Base-by-base conservation (phyloP, 53 echinoderm and acorn worm species). In the Holothuria leucospilota region DNA sequence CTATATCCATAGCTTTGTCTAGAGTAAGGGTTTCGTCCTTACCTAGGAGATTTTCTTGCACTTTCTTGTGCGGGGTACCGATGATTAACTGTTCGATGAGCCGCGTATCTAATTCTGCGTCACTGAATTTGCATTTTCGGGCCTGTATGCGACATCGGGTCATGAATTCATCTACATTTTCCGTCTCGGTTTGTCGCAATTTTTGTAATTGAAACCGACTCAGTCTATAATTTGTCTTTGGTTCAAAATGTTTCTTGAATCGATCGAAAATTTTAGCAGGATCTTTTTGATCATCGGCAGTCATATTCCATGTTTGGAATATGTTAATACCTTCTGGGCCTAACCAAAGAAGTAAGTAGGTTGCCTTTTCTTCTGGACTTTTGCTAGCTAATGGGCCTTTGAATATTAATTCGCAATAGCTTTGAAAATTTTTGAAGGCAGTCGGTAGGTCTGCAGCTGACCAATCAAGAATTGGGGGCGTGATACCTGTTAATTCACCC, bases 401-500 rank as follows among this genome's bases (percentile, higher is more conserved):
- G 51, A 90, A n/a, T n/a, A n/a, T n/a, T n/a, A n/a, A n/a, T n/a
- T n/a, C n/a, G n/a, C n/a, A n/a, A n/a, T n/a, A n/a, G n/a, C n/a
- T n/a, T n/a, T n/a, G n/a, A n/a, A n/a, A n/a, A n/a, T n/a, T n/a
- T n/a, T n/a, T n/a, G n/a, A n/a, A n/a, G 87, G 83, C 79, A 20
- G 93, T 86, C 8, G 93, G 62, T 65, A 74, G 53, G 34, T 84
- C 90, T 77, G 64, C 24, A 23, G 88, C 39, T 21, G 39, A 28
- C 87, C 90, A 93, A 64, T 93, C 80, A 39, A 90, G 67, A 40
- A 34, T 52, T 20, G 90, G 90, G 9, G 87, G 85, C 0, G 85
- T 87, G 27, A 90, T 88, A 20, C 89, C 86, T 60, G 92, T 63
- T 81, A 92, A 51, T 40, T 92, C 88, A 25, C 92, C 82, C 92